phyloP scores from a whole-genome alignment of 2,888 invertebrate species.

The Caenorhabditis doughertyi region DNA sequence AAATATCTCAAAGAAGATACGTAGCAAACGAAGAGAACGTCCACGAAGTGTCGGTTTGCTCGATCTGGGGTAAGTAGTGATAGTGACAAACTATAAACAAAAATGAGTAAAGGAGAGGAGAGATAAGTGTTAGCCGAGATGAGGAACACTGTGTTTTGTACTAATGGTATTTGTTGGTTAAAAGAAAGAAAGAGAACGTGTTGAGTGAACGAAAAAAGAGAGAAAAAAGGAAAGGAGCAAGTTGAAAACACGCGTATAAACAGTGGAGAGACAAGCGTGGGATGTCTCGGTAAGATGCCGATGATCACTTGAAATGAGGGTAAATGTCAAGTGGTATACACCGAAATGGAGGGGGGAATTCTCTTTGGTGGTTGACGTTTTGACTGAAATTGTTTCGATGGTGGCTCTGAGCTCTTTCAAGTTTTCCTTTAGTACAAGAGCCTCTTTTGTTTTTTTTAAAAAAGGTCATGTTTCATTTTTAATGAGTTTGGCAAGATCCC shows the following conservation, averaged over 20 bases:
- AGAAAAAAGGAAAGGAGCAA: slow-evolving; percentile 23
- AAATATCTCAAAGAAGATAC: slow-evolving; percentile 71
- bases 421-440: not conserved
- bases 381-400: not conserved
- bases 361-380: slow-evolving; percentile 20
- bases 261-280: slow-evolving; percentile 40
- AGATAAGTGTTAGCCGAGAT: slow-evolving; percentile 11
- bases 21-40: slow-evolving; percentile 70
- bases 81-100: slow-evolving; percentile 23
- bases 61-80: slow-evolving; percentile 58
- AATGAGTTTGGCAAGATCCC: too few relatives aligned
- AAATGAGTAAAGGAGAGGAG: not conserved
- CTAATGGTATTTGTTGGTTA: slow-evolving; percentile 29
- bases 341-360: not conserved
- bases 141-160: slow-evolving; percentile 55
- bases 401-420: not conserved
- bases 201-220: slow-evolving; percentile 3
- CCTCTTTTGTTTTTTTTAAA: not conserved
- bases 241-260: slow-evolving; percentile 48
- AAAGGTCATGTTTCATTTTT: too few relatives aligned
- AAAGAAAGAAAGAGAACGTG: not conserved
- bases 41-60: slow-evolving; percentile 69
- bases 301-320: slow-evolving; percentile 46
- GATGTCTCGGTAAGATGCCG: slow-evolving; percentile 34
- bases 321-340: slow-evolving; percentile 50